These are phyloP conservation scores for Drosophila paramelanica DNA, from an alignment of 2,888 invertebrate species.

Conservation along the genomic window DNA sequence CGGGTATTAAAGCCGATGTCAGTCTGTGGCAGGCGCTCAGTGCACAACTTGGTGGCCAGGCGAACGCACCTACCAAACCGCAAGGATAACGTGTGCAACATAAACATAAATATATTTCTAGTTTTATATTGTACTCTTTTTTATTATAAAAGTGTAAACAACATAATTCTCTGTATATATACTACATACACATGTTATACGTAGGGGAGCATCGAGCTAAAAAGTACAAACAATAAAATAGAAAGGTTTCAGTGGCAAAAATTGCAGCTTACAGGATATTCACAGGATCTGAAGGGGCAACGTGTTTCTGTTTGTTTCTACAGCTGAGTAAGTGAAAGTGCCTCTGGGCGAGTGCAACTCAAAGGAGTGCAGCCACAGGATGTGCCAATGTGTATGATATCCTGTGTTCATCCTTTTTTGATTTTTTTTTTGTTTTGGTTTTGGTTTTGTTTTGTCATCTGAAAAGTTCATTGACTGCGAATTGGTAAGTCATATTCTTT, in stretches of 20 bases:
- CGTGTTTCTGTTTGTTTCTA: constrained; percentile 13
- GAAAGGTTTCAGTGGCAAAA: constrained; percentile 17
- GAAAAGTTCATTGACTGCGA: constrained; percentile 42
- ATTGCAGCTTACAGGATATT: constrained; percentile 22
- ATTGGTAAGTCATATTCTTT: neutral
- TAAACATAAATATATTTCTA: constrained; percentile 11
- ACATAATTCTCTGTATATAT: constrained; percentile 18
- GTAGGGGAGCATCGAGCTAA: constrained; percentile 52
- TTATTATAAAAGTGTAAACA: constrained; percentile 23
- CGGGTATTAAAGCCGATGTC: constrained; percentile 63
- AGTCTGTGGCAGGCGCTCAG: constrained; percentile 53
- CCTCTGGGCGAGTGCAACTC: constrained; percentile 25
- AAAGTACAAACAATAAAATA: constrained; percentile 52
- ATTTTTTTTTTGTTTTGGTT: constrained; percentile 10
- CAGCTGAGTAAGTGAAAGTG: constrained; percentile 42
- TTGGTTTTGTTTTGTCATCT: neutral
- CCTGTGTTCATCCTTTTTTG: constrained; percentile 8
- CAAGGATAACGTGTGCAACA: constrained; percentile 39
- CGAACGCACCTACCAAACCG: constrained; percentile 37
- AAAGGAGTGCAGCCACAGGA: constrained; percentile 15
- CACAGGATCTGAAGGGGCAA: constrained; percentile 12
- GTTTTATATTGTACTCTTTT: constrained; percentile 9
- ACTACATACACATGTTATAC: constrained; percentile 1
- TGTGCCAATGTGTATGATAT: constrained; percentile 19
- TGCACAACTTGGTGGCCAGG: constrained; percentile 59